Base-by-base conservation (phyloP, 2,797 vertebrate genomes). In the Phalloptychus januarius region DNA sequence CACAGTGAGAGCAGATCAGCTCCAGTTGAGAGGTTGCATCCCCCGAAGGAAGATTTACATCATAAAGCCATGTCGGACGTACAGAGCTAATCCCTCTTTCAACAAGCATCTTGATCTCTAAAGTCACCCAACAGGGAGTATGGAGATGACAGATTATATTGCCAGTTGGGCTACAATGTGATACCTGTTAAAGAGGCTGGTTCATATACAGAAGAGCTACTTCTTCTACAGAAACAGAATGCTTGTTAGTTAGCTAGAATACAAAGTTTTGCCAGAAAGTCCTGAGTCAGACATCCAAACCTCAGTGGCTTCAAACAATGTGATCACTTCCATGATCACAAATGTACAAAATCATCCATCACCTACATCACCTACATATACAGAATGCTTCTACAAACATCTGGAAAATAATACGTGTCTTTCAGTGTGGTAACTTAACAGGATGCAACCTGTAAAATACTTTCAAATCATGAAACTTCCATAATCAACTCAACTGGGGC, bases 1-100 rank as follows among this genome's bases (percentile, higher is more conserved):
- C 75, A 76, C 78, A 93, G 90, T 90, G 82, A 4, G n/a, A 79
- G 72, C 71, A 86, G 77, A 75, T 71, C 63, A 31, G 74, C 76
- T 77, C 69, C 0, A 45, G 70, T 33, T 7, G 23, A 84, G 40
- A 45, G 74, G 76, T 20, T 40, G 67, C 36, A 83, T 78, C 63
- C 58, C 61, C 80, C 56, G 76, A 82, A 65, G 80, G 52, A 81
- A 72, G 78, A 65, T 76, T 85, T 75, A 74, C 74, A 82, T 86
- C 83, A 80, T 69, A 82, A 82, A 82, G 56, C 65, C 76, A 76
- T 75, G 87, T 81, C 76, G 25, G 58, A 85, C 72, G 56, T 42
- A 74, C 74, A 69, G 28, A 71, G 71, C 25, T 45, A 6, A 82
- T 44, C 31, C 65, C 78, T 36, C 54, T 16, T 74, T 42, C 63